Evolutionary conservation across 2,888 invertebrate species (phyloP).

Genomic region (Gymnocheta viridis): DNA sequence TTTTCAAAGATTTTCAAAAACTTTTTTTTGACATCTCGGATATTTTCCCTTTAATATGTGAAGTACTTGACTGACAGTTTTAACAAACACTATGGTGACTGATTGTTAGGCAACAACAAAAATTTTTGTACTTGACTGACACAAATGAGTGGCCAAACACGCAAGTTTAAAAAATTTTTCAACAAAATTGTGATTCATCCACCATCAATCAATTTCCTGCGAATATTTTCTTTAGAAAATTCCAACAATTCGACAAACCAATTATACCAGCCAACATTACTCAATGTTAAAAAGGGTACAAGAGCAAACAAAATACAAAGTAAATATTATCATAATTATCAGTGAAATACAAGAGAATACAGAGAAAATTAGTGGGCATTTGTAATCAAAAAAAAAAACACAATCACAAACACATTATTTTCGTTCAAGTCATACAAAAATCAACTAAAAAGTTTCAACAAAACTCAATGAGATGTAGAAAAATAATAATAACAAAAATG

Average conservation of each 20-base stretch:
- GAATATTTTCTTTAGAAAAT: neutral
- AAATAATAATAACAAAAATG: slow-evolving; percentile 17
- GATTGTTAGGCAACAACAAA: too few species aligned
- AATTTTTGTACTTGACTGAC: too few species aligned
- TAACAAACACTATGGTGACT: too few species aligned
- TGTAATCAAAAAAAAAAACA: slow-evolving; percentile 24
- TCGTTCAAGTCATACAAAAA: slow-evolving; percentile 3
- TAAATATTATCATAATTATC: slow-evolving; percentile 63
- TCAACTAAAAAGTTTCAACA: slow-evolving; percentile 6
- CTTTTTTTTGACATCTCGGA: too few species aligned
- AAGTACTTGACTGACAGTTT: too few species aligned
- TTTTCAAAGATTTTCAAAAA: too few species aligned
- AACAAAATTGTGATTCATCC: too few species aligned
- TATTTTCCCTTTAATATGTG: too few species aligned
- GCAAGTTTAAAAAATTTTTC: too few species aligned
- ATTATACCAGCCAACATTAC: neutral
- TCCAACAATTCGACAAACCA: neutral
- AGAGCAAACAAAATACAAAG: slow-evolving; percentile 28
- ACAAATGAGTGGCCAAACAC: too few species aligned
- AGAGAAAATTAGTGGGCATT: neutral
- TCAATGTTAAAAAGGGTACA: slow-evolving; percentile 10
- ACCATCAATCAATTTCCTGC: too few species aligned
- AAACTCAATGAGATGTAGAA: slow-evolving; percentile 5
- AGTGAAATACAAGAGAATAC: slow-evolving; percentile 45
- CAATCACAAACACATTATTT: slow-evolving; percentile 29